A percentile compares a stretch with the other conserved stretches of the same genome.
Conservation (phyloP, 2,113 vertebrate species). For the Passer montanus region DNA sequence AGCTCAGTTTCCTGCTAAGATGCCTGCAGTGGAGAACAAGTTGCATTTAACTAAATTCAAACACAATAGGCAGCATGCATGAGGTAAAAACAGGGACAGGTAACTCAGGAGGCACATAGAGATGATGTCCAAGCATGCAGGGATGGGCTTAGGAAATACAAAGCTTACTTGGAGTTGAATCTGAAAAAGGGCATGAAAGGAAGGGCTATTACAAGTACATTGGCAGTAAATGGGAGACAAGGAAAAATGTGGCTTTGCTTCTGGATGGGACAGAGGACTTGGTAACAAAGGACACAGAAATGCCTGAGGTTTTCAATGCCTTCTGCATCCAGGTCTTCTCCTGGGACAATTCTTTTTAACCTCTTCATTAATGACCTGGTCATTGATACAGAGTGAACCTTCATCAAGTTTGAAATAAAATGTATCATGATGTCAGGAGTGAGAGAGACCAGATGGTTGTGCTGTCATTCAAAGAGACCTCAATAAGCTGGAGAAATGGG, state of each 20-base stretch:
- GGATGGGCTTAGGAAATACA: not conserved
- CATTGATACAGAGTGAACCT: not conserved
- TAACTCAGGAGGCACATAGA: not conserved
- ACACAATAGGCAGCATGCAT: not conserved
- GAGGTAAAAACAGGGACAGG: not conserved
- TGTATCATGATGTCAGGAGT: not conserved
- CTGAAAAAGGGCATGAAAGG: not conserved
- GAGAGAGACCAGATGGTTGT: not conserved
- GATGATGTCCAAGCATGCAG: not conserved
- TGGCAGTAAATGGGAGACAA: not conserved
- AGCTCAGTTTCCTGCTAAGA: not conserved
- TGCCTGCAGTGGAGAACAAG: not conserved
- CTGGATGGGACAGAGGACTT: not conserved
- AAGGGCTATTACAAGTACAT: not conserved
- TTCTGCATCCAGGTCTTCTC: not conserved
- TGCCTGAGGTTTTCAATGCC: not conserved
- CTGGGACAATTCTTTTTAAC: not conserved
- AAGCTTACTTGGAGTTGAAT: not conserved
- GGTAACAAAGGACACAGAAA: not conserved
- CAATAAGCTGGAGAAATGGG: not conserved
- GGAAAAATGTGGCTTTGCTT: not conserved
- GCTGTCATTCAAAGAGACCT: not conserved
- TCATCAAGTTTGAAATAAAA: not conserved
- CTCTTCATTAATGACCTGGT: not conserved
- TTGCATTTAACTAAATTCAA: not conserved